These are phyloP conservation scores for Doris montereyensis DNA, from an alignment of 2,888 invertebrate species.

Conservation along the genomic window DNA sequence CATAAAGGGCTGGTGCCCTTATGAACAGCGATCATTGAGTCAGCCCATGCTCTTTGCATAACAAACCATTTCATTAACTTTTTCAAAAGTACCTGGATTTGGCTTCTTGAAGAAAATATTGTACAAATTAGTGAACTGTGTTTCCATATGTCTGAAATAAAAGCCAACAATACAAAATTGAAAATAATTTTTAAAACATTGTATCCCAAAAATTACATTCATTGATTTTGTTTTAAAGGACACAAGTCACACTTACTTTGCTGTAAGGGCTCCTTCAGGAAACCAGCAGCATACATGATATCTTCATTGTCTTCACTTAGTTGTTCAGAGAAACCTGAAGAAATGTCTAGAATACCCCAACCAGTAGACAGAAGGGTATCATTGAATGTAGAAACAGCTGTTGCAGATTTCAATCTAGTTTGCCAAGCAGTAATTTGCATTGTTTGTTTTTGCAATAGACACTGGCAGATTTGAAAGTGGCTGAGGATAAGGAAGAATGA, in stretches of 20 bases:
- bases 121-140: slow-evolving; percentile 61
- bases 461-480: slow-evolving; percentile 46
- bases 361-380: slow-evolving; percentile 62
- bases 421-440: slow-evolving; percentile 48
- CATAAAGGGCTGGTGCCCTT: slow-evolving; percentile 56
- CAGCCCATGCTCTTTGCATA: slow-evolving; percentile 61
- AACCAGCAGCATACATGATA: slow-evolving; percentile 68
- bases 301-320: slow-evolving; percentile 49
- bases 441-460: slow-evolving; percentile 49
- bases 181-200: too few relatives aligned
- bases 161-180: too few relatives aligned
- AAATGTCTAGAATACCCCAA: slow-evolving; percentile 68
- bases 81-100: slow-evolving; percentile 22
- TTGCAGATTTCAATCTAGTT: slow-evolving; percentile 50
- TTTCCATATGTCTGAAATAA: slow-evolving; percentile 66
- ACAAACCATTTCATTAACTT: slow-evolving; percentile 51
- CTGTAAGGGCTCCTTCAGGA: slow-evolving; percentile 66
- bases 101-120: slow-evolving; percentile 53
- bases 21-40: slow-evolving; percentile 52
- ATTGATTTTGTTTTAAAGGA: neutral
- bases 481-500: too few relatives aligned
- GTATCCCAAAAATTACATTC: too few relatives aligned
- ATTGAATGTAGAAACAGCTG: slow-evolving; percentile 63
- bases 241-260: slow-evolving; percentile 54
- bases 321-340: slow-evolving; percentile 53